Evolutionary conservation across 2,113 vertebrate genomes (phyloP), one percentile per base, ranked within the genome.

Genomic region (Pyxicephalus adspersus): DNA sequence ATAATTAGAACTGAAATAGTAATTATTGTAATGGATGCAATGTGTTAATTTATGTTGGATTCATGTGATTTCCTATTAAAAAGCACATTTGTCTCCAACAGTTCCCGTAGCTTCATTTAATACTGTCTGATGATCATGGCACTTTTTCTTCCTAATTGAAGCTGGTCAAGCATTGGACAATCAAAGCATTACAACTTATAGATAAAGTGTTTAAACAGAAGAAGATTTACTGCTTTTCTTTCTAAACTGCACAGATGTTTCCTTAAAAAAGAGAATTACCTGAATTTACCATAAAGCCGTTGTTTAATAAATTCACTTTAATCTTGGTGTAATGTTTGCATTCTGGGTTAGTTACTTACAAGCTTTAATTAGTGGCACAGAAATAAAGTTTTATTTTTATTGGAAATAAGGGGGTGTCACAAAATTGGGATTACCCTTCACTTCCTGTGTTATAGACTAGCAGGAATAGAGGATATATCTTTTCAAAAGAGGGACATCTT

Each of bases 31-130:
- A 75, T 75, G 28, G 31, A 31, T 45, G 26, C 54, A 61, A 75
- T 45, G 34, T 31, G 31, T 73, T 73, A 57, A 57, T 73, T 73
- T 73, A 57, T 58, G 19, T 55, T 54, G 9, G 71, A 57, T 73
- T 58, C 20, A 58, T 73, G 71, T 38, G 28, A 31, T 73, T 73
- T 73, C 71, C 71, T 54, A 73, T 73, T 73, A 73, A 73, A 73
- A 58, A 58, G 71, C 58, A 5, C 72, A 75, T 75, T 75, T 75
- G 50, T 75, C 57, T 61, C 9, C 3, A 34, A 19, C 55, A 75
- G 57, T 75, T 61, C 72, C 57, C 61, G 72, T 61, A 75, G 57
- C 72, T 72, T 8, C n/a, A n/a, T 51, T 57, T 60, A n/a, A 75
- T 9, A 60, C 13, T 45, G 31, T 61, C 55, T 75, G 31, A 61